These are phyloP conservation scores for Phoeniculus purpureus DNA, from an alignment of 2,797 vertebrate genomes.

Conservation along the genomic window DNA sequence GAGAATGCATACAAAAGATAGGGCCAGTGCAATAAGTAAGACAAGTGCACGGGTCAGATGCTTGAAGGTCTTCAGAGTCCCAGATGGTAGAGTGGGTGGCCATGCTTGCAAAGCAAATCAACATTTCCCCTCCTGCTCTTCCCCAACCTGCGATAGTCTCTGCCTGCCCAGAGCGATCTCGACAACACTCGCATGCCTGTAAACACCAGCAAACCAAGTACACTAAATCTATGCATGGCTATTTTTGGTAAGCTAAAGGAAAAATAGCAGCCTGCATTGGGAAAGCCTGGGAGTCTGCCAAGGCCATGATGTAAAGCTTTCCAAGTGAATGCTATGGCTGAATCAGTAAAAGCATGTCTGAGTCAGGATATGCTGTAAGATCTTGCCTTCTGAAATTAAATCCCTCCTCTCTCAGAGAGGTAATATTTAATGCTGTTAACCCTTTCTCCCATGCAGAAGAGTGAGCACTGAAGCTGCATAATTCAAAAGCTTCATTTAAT, in stretches of 20 bases:
- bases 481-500: conserved; percentile 30
- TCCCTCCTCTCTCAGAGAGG: conserved; percentile 8
- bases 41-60: background rate
- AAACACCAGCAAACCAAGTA: conserved; percentile 72
- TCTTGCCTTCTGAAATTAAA: conserved; percentile 58
- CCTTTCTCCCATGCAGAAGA: background rate
- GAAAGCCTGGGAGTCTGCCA: conserved; percentile 75
- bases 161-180: conserved; percentile 60
- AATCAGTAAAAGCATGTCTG: conserved; percentile 74
- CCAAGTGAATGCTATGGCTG: conserved; percentile 73
- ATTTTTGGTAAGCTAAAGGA: conserved; percentile 77
- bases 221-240: conserved; percentile 74
- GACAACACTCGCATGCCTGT: conserved; percentile 62
- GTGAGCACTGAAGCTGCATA: background rate
- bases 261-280: conserved; percentile 78
- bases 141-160: conserved; percentile 23
- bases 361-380: conserved; percentile 64
- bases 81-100: background rate
- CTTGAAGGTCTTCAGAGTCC: background rate
- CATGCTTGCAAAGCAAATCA: background rate
- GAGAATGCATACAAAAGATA: background rate
- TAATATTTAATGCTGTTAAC: conserved; percentile 28
- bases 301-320: conserved; percentile 77
- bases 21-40: background rate
- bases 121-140: background rate